Evolutionary conservation across 2,113 vertebrate genomes (phyloP).

Genomic region (Ceuthmochares aereus): DNA sequence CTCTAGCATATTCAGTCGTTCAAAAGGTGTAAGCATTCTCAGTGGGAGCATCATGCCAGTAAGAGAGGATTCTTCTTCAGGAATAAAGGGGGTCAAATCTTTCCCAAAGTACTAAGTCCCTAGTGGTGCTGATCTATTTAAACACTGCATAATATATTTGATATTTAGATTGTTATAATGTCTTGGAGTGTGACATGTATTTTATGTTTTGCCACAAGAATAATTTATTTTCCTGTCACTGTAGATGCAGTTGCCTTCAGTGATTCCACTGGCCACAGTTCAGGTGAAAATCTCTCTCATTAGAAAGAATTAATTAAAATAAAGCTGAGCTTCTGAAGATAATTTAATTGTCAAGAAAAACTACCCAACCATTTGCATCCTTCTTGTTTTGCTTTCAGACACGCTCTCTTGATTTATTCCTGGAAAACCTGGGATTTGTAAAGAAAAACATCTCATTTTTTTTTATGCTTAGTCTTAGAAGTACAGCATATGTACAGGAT

Average conservation of each 20-base stretch:
- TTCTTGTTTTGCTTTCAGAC: neutral
- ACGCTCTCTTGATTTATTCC: neutral
- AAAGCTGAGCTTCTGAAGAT: neutral
- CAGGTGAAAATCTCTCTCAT: neutral
- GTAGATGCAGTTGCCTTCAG: neutral
- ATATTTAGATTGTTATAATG: neutral
- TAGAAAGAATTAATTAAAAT: neutral
- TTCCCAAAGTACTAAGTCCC: neutral
- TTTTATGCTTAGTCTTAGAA: neutral
- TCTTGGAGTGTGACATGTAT: neutral
- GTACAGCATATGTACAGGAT: neutral
- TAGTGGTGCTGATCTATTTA: neutral
- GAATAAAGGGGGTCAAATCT: slow-evolving; percentile 1
- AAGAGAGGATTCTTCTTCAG: neutral
- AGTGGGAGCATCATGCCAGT: neutral
- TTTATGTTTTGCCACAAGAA: neutral
- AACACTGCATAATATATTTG: neutral
- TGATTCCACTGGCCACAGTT: neutral
- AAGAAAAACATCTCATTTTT: neutral
- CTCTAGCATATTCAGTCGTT: slow-evolving; percentile 43
- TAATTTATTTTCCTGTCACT: neutral
- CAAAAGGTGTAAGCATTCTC: slow-evolving; percentile 37
- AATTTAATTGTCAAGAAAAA: neutral
- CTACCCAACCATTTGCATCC: neutral
- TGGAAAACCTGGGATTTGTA: neutral